Conservation (phyloP, 2,888 invertebrate genomes). For the Diarsia brunnea region DNA sequence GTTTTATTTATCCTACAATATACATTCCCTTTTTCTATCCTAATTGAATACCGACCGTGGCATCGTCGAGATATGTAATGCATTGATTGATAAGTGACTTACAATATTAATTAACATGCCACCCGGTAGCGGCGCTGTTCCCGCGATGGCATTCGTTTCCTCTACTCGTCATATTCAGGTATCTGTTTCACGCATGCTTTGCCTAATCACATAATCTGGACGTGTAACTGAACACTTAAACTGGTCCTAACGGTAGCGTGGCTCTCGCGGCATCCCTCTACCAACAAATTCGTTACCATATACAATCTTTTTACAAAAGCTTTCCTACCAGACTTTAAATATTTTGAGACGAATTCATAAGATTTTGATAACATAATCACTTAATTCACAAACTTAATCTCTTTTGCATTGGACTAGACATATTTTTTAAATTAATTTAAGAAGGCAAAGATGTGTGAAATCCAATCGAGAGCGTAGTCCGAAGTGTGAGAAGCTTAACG, state of each 20-base stretch:
- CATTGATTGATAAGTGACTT: constrained; percentile 71
- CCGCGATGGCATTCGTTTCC: constrained; percentile 59
- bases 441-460: constrained; percentile 90
- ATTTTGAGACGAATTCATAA: constrained; percentile 73
- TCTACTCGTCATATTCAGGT: constrained; percentile 80
- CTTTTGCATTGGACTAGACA: constrained; percentile 90
- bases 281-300: constrained; percentile 78
- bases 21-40: constrained; percentile 70
- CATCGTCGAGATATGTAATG: constrained; percentile 80
- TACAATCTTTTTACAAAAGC: constrained; percentile 81
- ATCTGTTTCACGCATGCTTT: constrained; percentile 88
- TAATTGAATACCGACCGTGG: constrained; percentile 76
- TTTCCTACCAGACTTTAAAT: constrained; percentile 77
- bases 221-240: constrained; percentile 88
- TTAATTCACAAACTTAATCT: constrained; percentile 88
- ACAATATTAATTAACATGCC: constrained; percentile 70
- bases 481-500: constrained; percentile 74
- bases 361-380: constrained; percentile 79
- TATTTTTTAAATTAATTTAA: constrained; percentile 86
- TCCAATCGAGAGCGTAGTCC: constrained; percentile 83
- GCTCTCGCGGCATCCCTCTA: constrained; percentile 74
- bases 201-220: constrained; percentile 88
- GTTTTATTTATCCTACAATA: constrained; percentile 66
- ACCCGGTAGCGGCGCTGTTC: constrained; percentile 58
- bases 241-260: constrained; percentile 84